phyloP scores from a whole-genome alignment of 2,888 invertebrate genomes.

The Cerastoderma edule region DNA sequence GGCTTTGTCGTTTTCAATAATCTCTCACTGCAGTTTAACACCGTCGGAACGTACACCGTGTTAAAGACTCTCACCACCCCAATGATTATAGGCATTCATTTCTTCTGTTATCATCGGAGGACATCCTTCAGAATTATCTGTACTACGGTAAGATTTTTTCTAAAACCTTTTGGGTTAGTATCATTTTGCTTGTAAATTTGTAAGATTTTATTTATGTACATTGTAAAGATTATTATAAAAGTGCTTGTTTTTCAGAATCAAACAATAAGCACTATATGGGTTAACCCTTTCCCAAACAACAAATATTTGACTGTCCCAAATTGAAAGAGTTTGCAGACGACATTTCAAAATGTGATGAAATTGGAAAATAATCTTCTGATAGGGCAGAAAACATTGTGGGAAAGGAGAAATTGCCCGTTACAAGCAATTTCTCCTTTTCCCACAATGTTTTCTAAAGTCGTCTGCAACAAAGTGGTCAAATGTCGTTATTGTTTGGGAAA shows the following conservation, averaged over 20 bases:
- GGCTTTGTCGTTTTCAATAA: slow-evolving; percentile 87
- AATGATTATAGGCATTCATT: slow-evolving; percentile 85
- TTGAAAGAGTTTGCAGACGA: no score
- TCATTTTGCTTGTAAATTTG: neutral
- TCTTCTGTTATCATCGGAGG: slow-evolving; percentile 21
- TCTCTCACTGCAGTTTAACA: slow-evolving; percentile 86
- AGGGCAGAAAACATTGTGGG: no score
- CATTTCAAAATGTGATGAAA: no score
- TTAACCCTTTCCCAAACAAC: slow-evolving; percentile 8
- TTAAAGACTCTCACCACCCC: slow-evolving; percentile 87
- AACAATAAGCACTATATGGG: neutral
- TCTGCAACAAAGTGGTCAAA: no score
- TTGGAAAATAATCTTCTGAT: no score
- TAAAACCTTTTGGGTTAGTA: neutral
- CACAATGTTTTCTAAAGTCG: no score
- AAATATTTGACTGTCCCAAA: no score
- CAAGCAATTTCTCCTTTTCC: no score
- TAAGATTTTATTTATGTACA: neutral
- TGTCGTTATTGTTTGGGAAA: no score
- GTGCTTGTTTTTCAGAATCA: no score
- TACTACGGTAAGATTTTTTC: slow-evolving; percentile 24
- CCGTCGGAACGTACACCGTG: slow-evolving; percentile 87
- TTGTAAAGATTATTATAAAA: neutral
- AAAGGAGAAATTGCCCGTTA: no score
- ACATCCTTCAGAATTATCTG: slow-evolving; percentile 9